Base-by-base conservation (phyloP, 2,113 vertebrate species). In the Periophthalmus modestus region DNA sequence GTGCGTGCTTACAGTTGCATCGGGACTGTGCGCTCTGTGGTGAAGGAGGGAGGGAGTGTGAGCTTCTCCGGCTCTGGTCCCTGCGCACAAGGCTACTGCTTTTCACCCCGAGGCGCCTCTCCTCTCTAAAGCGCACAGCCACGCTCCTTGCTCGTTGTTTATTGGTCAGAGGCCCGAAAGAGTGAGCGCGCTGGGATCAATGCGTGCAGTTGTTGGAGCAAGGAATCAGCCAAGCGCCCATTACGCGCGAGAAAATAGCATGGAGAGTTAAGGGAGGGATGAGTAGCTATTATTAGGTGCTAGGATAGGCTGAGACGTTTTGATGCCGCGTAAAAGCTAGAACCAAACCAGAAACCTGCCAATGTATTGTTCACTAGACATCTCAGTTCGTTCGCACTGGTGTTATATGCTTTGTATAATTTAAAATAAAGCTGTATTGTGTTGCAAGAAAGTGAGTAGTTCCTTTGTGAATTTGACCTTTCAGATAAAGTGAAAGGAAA, bases 201-300 rank as follows among this genome's bases (percentile, higher is more conserved):
- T 90, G 82, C 71, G 61, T 73, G 78, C 39, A 78, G 82, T 55
- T 78, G 87, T 19, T 81, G 63, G 75, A 28, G 72, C 66, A 69
- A 55, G 47, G 73, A 36, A 36, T n/a, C 21, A 59, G 57, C 57
- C 2, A 23, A n/a, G 62, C 62, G 34, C 33, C 62, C 62, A 65
- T 65, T 65, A 65, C 33, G 16, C 18, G 62, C 18, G 62, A 12
- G 62, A 65, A 65, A 65, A 65, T 34, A 62, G 21, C 23, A 6
- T 4, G 28, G 59, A 7, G 13, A 18, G 15, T 34, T 62, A 65
- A 59, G 23, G 48, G 48, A 62, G 28, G 15, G 59, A 34, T 28
- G 33, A 63, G 14, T 36, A 63, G 28, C 28, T 28, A 28, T 63
- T 36, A 63, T 36, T 63, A 63, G 59, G 15, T 16, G 33, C 23